Conservation (phyloP, 1,140 invertebrate genomes). For the Nixonia krombeini region DNA sequence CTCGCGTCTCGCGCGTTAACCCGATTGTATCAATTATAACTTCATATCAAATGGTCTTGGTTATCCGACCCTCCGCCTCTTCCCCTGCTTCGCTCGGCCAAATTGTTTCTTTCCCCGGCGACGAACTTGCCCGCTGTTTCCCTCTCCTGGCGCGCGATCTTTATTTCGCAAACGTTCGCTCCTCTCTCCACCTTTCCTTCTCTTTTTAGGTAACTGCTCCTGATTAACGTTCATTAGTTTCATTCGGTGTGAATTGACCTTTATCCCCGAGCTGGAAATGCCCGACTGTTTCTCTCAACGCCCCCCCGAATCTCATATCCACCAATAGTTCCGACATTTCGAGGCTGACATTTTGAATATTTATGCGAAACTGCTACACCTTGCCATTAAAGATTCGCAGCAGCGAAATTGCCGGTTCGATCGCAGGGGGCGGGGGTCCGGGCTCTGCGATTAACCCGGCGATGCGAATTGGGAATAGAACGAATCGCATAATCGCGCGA, state of each 20-base stretch:
- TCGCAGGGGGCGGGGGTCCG: no score
- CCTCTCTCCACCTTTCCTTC: no score
- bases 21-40: slow-evolving; percentile 28
- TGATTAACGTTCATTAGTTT: slow-evolving; percentile 68
- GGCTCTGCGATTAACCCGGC: no score
- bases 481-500: no score
- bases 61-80: slow-evolving; percentile 8
- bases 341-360: slow-evolving; percentile 35
- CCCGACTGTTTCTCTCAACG: slow-evolving; percentile 35
- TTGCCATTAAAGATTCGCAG: slow-evolving; percentile 4
- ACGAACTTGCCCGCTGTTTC: no score
- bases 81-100: slow-evolving; percentile 8
- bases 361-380: slow-evolving; percentile 9
- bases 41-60: slow-evolving; percentile 13
- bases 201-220: slow-evolving; percentile 54
- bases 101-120: slow-evolving; percentile 30
- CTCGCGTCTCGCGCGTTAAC: background rate
- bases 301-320: slow-evolving; percentile 20
- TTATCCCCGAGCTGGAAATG: slow-evolving; percentile 48
- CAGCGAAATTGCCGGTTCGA: background rate
- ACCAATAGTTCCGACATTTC: slow-evolving; percentile 32
- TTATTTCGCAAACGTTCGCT: slow-evolving; percentile 63
- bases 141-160: no score
- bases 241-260: slow-evolving; percentile 59
- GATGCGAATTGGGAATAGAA: no score